phyloP scores from a whole-genome alignment of 2,888 invertebrate species.

The Temnothorax rugatulus region DNA sequence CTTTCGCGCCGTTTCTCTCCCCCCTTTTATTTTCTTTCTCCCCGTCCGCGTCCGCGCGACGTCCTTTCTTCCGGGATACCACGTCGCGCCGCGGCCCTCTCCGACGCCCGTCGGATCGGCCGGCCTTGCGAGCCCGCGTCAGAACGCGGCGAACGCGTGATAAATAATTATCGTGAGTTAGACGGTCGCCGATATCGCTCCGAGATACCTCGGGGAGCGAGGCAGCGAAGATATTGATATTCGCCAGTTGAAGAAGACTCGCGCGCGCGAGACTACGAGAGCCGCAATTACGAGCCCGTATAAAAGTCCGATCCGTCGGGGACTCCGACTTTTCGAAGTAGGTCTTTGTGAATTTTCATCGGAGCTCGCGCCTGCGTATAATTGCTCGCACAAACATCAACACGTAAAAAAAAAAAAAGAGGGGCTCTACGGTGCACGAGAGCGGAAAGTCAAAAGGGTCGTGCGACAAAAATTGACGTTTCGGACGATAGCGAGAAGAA shows the following conservation, averaged over 20 bases:
- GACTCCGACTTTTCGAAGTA: constrained; percentile 3
- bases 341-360: constrained; percentile 24
- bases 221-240: constrained; percentile 2
- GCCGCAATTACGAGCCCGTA: not conserved
- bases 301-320: no score
- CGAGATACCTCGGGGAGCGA: not conserved
- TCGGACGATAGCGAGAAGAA: not conserved
- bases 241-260: not conserved
- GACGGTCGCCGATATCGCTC: constrained; percentile 36
- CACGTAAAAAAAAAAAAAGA: not conserved
- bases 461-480: constrained; percentile 7
- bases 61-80: constrained; percentile 40
- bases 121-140: constrained; percentile 16
- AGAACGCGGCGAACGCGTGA: constrained; percentile 9
- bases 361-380: constrained; percentile 30
- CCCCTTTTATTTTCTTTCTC: no score
- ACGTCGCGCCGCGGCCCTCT: not conserved
- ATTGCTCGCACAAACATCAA: not conserved
- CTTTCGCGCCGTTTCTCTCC: not conserved
- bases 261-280: not conserved
- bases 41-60: not conserved
- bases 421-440: not conserved
- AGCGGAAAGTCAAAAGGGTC: not conserved
- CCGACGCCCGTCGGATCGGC: not conserved
- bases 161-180: constrained; percentile 46